Base-by-base conservation (phyloP, 2,797 vertebrate genomes). In the Trichosurus vulpecula region DNA sequence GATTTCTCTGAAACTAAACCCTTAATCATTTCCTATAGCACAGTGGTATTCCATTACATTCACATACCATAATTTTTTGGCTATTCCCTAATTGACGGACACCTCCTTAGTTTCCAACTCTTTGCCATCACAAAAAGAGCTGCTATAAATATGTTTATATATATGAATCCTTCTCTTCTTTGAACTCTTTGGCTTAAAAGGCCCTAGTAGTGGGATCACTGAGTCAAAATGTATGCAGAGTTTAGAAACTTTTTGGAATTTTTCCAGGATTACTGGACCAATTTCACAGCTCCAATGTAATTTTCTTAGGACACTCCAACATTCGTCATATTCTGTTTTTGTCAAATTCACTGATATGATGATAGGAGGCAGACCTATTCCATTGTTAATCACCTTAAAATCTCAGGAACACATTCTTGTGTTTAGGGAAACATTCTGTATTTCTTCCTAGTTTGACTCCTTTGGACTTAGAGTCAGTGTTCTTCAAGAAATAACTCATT, bases 361-460 rank as follows among this genome's bases (percentile, higher is more conserved):
- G 2, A 19, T 6, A 19, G n/a, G 66, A 74, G 0, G 89, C 52
- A 90, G 35, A 14, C 19, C 55, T 95, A 25, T 92, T 96, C 91
- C 54, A 93, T 93, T 47, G 12, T 89, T 90, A 97, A 94, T 57
- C 87, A 92, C 61, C 56, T 52, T 14, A 91, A 47, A 12, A 55
- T 74, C 54, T 94, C 52, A 58, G 90, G 51, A 92, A 92, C 87
- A 94, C 27, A 27, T 96, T 96, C 51, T 41, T 94, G n/a, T 92
- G 57, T 19, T 95, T 61, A 96, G 95, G 12, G 41, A 92, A 95
- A 92, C 54, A 13, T 8, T 92, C 93, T 93, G 19, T 52, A 35
- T 91, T 53, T 96, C 89, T 96, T 95, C 52, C 92, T 94, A 61
- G 95, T 94, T 66, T 92, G 54, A 91, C n/a, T 25, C 35, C 54